A percentile compares a stretch with the other conserved stretches of the same genome.
Conservation (phyloP, 2,797 vertebrate species). For the Typhlichthys subterraneus region DNA sequence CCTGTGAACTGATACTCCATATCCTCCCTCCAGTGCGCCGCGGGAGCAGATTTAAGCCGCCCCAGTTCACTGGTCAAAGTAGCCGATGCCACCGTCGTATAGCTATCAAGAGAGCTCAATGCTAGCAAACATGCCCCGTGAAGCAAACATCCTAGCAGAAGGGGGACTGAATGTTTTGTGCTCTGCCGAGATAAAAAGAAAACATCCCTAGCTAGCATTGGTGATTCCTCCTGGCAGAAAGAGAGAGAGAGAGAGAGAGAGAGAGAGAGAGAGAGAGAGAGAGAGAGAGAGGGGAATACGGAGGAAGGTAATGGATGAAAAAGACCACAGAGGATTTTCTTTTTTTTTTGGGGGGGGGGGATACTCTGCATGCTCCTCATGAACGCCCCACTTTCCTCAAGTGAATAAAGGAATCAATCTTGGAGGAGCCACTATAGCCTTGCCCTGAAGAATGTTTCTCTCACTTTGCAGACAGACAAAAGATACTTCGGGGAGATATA, state of each 20-base stretch:
- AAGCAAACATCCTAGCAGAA: conserved; percentile 72
- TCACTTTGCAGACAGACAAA: conserved; percentile 88
- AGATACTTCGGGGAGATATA: conserved; percentile 88
- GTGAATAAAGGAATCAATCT: conserved; percentile 94
- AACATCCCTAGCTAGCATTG: conserved; percentile 52
- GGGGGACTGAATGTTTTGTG: conserved; percentile 60
- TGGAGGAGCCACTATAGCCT: conserved; percentile 82
- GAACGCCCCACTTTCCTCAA: conserved; percentile 88
- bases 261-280: conserved; percentile 33
- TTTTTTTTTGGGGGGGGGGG: too few species aligned
- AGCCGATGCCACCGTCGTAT: conserved; percentile 67
- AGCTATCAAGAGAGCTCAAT: conserved; percentile 75
- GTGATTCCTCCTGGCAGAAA: conserved; percentile 62
- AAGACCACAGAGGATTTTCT: too few species aligned
- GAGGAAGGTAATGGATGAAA: conserved; percentile 9
- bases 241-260: conserved; percentile 41
- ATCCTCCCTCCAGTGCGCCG: conserved; percentile 51
- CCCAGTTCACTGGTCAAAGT: conserved; percentile 75
- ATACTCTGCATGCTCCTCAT: conserved; percentile 95
- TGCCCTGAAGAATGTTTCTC: conserved; percentile 83
- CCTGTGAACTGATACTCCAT: conserved; percentile 53
- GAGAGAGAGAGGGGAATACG: conserved; percentile 31
- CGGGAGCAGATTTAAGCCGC: conserved; percentile 66
- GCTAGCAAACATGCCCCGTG: conserved; percentile 58
- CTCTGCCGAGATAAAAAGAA: conserved; percentile 70